These are phyloP conservation scores for Dufourea novaeangliae DNA, from an alignment of 1,140 invertebrate genomes.

Conservation along the genomic window DNA sequence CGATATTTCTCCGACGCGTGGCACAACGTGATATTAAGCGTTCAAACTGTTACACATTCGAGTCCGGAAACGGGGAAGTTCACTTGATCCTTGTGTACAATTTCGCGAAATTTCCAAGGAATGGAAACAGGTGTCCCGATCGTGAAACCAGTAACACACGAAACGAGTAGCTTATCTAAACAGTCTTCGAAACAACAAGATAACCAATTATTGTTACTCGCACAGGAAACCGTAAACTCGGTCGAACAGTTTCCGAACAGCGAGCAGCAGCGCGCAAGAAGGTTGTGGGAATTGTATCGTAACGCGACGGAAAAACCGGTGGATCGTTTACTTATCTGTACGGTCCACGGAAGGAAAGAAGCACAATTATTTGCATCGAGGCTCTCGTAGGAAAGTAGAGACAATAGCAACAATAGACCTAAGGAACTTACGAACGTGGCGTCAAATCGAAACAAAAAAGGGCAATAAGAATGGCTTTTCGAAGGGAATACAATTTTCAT, in stretches of 20 bases:
- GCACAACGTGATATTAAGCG: not conserved
- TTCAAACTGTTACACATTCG: no score
- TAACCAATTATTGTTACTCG: not conserved
- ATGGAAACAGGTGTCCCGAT: not conserved
- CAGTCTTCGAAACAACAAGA: not conserved
- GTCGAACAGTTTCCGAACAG: not conserved
- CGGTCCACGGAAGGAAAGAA: not conserved
- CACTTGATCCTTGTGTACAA: not conserved
- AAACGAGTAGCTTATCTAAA: not conserved
- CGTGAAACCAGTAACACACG: not conserved
- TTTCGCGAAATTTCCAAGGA: not conserved
- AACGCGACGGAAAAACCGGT: not conserved
- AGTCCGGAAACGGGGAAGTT: not conserved
- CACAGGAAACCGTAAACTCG: not conserved
- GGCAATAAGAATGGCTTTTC: no score
- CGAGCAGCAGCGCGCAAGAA: not conserved
- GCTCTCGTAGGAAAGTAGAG: not conserved
- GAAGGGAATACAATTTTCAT: no score
- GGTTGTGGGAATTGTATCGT: not conserved
- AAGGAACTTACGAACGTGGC: no score
- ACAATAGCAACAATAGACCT: not conserved
- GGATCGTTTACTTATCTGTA: slow-evolving; percentile 3
- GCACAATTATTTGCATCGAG: not conserved
- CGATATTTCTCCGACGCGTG: not conserved
- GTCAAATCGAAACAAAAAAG: no score